phyloP scores from a whole-genome alignment of 2,113 vertebrate genomes.

The Rhombomys opimus region DNA sequence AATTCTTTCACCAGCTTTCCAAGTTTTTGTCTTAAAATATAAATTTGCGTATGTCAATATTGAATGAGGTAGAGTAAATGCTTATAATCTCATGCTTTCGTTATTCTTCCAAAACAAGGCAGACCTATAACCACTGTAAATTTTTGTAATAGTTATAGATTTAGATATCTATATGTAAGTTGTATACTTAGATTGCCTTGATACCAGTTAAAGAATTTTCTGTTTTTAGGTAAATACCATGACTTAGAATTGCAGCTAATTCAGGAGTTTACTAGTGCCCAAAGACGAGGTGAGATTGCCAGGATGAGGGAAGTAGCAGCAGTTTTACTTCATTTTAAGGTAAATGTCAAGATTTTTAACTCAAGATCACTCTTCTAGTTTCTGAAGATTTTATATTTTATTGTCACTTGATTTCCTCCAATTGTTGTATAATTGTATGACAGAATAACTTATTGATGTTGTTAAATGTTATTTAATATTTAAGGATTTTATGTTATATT shows the following conservation, averaged over 20 bases:
- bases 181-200: neutral
- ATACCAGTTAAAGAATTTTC: slow-evolving; percentile 51
- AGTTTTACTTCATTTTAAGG: slow-evolving; percentile 99
- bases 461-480: slow-evolving; percentile 53
- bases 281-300: slow-evolving; percentile 95
- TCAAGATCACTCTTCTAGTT: slow-evolving; percentile 26
- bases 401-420: neutral
- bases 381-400: slow-evolving; percentile 34
- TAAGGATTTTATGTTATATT: slow-evolving; percentile 36
- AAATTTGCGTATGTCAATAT: neutral
- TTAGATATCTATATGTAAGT: neutral
- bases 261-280: slow-evolving; percentile 97
- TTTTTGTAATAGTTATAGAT: slow-evolving; percentile 52
- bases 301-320: slow-evolving; percentile 99
- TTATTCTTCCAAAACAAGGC: slow-evolving; percentile 50
- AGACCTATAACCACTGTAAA: slow-evolving; percentile 23
- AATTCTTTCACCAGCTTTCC: slow-evolving; percentile 11
- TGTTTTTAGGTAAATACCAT: slow-evolving; percentile 96
- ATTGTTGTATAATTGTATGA: neutral
- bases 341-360: slow-evolving; percentile 80
- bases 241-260: slow-evolving; percentile 98
- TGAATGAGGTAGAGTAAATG: neutral
- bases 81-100: slow-evolving; percentile 49
- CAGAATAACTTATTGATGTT: neutral
- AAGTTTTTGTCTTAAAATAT: slow-evolving; percentile 10